Evolutionary conservation across 2,113 vertebrate species (phyloP).

Genomic region (Ivindomyrus marchei): DNA sequence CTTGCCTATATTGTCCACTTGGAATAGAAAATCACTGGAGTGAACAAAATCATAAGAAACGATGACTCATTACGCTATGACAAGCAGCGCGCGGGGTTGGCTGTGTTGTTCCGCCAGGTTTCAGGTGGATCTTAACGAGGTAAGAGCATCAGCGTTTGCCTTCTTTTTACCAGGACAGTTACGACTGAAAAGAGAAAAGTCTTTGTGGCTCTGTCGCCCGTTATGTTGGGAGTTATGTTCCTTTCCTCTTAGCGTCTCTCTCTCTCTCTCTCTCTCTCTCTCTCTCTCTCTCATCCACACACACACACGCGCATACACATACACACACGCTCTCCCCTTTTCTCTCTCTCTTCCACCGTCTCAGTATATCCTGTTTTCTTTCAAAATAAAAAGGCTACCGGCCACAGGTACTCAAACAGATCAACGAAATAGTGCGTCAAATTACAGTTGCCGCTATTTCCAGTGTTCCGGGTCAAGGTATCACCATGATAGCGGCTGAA

Average conservation of each 20-base stretch:
- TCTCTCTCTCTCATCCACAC: neutral
- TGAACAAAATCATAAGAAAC: neutral
- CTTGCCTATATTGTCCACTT: slow-evolving; percentile 2
- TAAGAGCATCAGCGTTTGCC: slow-evolving; percentile 2
- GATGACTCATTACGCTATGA: neutral
- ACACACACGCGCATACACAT: neutral
- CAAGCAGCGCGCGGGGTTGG: neutral
- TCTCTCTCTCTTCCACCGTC: neutral
- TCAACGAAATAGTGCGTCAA: slow-evolving; percentile 15
- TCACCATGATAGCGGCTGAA: neutral
- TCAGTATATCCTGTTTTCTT: neutral
- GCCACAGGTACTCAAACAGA: slow-evolving; percentile 17
- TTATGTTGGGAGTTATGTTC: neutral
- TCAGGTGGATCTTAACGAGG: neutral
- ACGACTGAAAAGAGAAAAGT: slow-evolving; percentile 5
- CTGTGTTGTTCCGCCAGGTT: neutral
- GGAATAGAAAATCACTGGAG: neutral
- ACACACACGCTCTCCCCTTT: neutral
- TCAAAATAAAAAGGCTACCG: slow-evolving; percentile 10
- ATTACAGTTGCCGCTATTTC: slow-evolving; percentile 3
- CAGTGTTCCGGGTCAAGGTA: slow-evolving; percentile 6
- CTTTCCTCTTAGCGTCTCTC: neutral
- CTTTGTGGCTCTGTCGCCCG: slow-evolving; percentile 5
- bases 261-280: neutral
- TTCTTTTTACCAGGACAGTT: neutral